A percentile compares a stretch with the other conserved stretches of the same genome.
Evolutionary conservation across 2,113 vertebrate species (phyloP).

Genomic region (Mobula birostris): DNA sequence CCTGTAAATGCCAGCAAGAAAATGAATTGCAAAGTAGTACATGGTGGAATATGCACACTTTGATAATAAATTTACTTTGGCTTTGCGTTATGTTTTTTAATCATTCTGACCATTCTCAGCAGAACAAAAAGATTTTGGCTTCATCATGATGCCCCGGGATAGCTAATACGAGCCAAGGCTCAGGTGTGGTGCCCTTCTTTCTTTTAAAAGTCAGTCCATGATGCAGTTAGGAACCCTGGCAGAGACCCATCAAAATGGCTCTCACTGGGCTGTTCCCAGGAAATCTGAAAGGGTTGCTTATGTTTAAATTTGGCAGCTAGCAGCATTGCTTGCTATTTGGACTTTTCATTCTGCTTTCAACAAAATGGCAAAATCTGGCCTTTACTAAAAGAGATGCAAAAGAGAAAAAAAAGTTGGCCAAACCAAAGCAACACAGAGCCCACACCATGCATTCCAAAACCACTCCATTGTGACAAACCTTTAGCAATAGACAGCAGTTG

Average conservation of each 20-base stretch:
- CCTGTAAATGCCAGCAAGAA: too few species aligned
- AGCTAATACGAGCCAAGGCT: too few species aligned
- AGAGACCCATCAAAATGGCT: background rate
- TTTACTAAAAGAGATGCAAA: background rate
- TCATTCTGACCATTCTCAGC: background rate
- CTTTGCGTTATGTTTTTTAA: background rate
- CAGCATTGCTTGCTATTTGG: background rate
- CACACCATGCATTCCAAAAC: conserved; percentile 1
- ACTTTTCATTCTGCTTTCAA: background rate
- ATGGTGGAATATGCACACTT: too few species aligned
- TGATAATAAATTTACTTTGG: too few species aligned
- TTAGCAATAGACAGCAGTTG: background rate
- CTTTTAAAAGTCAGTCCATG: background rate
- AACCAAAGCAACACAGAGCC: background rate
- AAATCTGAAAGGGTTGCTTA: background rate
- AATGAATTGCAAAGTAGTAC: too few species aligned
- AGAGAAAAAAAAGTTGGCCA: background rate
- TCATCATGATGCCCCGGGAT: background rate
- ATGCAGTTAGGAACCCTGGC: background rate
- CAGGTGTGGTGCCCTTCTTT: background rate
- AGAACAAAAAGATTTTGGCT: background rate
- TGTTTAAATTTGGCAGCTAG: background rate
- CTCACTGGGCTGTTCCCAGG: background rate
- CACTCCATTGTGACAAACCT: conserved; percentile 12
- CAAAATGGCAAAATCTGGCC: background rate